A percentile compares a stretch with the other conserved stretches of the same genome.
phyloP scores from a whole-genome alignment of 1,140 invertebrate genomes.

The Odontomachus brunneus region DNA sequence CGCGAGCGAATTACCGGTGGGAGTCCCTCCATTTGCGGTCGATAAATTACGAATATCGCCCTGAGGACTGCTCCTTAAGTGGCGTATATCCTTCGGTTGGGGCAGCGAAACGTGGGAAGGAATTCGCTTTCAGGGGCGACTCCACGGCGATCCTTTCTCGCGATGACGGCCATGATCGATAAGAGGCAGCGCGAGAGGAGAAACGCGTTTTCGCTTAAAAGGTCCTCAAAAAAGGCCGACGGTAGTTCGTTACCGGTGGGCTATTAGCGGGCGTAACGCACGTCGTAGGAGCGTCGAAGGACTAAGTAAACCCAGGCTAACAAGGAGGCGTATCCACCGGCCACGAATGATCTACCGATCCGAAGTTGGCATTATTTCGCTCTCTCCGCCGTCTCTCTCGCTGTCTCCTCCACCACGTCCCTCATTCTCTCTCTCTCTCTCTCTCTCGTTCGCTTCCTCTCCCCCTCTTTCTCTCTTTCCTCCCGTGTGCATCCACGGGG shows the following conservation, averaged over 20 bases:
- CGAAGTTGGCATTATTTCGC: constrained; percentile 79
- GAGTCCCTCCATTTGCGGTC: constrained; percentile 39
- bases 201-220: constrained; percentile 72
- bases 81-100: constrained; percentile 38
- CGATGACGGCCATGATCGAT: constrained; percentile 71
- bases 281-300: constrained; percentile 79
- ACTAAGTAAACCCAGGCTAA: constrained; percentile 83
- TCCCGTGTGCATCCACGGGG: constrained; percentile 29
- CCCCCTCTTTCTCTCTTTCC: constrained; percentile 24
- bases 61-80: constrained; percentile 56
- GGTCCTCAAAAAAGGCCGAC: constrained; percentile 75
- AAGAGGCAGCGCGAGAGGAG: constrained; percentile 64
- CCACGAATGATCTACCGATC: constrained; percentile 83
- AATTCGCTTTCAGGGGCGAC: constrained; percentile 71
- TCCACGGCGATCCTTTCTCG: constrained; percentile 58
- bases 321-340: constrained; percentile 83
- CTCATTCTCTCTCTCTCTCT: constrained; percentile 2
- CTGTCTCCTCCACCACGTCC: background rate
- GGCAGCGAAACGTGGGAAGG: constrained; percentile 53
- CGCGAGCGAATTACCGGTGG: constrained; percentile 19
- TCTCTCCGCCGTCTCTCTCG: constrained; percentile 41
- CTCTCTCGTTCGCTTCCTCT: constrained; percentile 24
- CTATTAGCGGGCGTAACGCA: constrained; percentile 85
- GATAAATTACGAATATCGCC: constrained; percentile 59
- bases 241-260: constrained; percentile 83